Conservation (phyloP, 23 tunicate species). For the Oikopleura albicans region DNA sequence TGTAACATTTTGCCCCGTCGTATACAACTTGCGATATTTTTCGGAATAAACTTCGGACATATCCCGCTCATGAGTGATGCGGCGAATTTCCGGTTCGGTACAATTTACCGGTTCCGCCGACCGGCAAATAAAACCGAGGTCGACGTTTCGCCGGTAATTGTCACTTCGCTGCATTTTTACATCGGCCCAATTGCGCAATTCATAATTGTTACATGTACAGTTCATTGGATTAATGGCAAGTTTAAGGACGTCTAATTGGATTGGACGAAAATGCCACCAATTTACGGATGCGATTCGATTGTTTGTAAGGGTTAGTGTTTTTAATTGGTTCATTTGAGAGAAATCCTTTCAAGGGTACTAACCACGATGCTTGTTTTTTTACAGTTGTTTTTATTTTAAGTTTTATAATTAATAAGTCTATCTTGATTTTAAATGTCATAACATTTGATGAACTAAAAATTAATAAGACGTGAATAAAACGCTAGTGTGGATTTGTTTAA, state of each 20-base stretch:
- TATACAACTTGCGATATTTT: neutral
- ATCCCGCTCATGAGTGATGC: neutral
- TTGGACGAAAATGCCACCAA: neutral
- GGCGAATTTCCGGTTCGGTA: neutral
- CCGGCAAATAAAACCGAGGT: neutral
- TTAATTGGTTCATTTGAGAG: neutral
- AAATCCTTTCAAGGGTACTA: too few species aligned
- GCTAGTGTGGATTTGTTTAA: too few species aligned
- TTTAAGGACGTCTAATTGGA: neutral
- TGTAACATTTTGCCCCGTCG: neutral
- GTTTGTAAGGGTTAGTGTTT: neutral
- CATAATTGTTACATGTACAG: neutral
- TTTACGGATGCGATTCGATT: neutral
- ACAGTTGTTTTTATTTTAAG: too few species aligned
- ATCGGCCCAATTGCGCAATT: neutral
- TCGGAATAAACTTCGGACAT: neutral
- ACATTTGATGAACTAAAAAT: too few species aligned
- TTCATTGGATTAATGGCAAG: neutral
- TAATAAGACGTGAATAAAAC: too few species aligned
- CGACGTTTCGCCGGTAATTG: neutral
- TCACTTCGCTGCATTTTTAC: neutral
- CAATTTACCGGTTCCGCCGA: neutral
- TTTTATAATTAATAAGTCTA: too few species aligned
- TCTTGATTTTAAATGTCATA: too few species aligned
- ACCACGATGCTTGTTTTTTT: too few species aligned